Conservation (phyloP, 2,113 vertebrate species). For the Microtus oregoni region DNA sequence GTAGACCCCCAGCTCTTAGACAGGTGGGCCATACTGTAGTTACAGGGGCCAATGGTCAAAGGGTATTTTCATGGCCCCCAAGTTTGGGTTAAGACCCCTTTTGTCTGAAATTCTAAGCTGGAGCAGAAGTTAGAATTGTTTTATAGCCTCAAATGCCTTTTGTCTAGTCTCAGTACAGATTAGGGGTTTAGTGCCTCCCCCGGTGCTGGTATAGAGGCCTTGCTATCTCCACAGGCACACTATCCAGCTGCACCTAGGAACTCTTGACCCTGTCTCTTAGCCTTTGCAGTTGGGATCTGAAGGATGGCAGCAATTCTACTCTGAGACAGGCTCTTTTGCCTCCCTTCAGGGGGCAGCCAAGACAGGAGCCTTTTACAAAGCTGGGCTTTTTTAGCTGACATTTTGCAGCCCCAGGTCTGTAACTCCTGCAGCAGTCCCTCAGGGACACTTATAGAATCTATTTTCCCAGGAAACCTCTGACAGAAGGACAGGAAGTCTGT, state of each 20-base stretch:
- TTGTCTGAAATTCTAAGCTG: not conserved
- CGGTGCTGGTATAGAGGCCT: not conserved
- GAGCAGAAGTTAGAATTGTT: not conserved
- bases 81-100: not conserved
- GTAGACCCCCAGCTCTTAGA: not conserved
- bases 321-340: not conserved
- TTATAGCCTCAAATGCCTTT: not conserved
- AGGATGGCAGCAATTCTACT: not conserved
- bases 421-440: not conserved
- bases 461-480: not conserved
- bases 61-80: not conserved
- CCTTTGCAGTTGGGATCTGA: not conserved
- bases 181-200: not conserved
- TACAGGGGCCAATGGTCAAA: not conserved
- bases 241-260: not conserved
- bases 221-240: not conserved
- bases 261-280: not conserved
- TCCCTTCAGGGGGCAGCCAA: too few species aligned
- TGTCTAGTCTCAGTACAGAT: not conserved
- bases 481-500: not conserved
- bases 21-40: not conserved
- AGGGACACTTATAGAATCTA: not conserved
- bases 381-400: not conserved
- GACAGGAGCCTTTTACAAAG: not conserved
- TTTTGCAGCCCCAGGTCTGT: not conserved